Base-by-base conservation (phyloP, 2,113 vertebrate species). In the Lagopus muta region DNA sequence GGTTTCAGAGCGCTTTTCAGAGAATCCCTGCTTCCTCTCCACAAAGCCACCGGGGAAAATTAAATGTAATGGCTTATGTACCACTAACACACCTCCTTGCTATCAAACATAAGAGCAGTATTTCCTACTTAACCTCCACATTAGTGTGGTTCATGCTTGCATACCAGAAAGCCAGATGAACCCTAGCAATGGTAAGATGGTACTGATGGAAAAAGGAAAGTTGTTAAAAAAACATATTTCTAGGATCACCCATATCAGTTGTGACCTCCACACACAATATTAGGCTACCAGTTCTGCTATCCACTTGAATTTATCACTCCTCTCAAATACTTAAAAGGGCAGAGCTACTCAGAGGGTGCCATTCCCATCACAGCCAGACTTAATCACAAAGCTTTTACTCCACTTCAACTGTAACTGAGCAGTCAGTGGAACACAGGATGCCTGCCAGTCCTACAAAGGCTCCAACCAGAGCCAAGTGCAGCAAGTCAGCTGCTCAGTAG, bases 141-240 rank as follows among this genome's bases (percentile, higher is more conserved):
- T 24, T 32, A 73, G 11, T 43, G 75, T 57, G 28, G 57, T 64
- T 55, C 0, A 2, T 11, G 47, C 0, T 1, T 8, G 6, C 20
- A 82, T 67, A 45, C 57, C 38, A 45, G 32, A 61, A 6, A 89
- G 43, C 22, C 61, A 7, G 25, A 6, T 75, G 38, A 92, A 78
- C 30, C 6, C 34, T 24, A 67, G 47, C 17, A 88, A 78, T 42
- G 24, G 69, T 77, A 58, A 76, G 5, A 24, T 2, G 30, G 8
- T 30, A 9, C 30, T 48, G 15, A 20, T 74, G 28, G 32, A 60
- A 52, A 74, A 66, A 42, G 28, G 32, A 45, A 2, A 66, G 8
- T 8, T 78, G 4, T 30, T 58, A 32, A 36, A 82, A 79, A 74
- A 45, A 9, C 34, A 52, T 5, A 4, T 78, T 86, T 69, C 19